These are phyloP conservation scores for Petroica traversi DNA, from an alignment of 2,113 vertebrate species.

Conservation along the genomic window DNA sequence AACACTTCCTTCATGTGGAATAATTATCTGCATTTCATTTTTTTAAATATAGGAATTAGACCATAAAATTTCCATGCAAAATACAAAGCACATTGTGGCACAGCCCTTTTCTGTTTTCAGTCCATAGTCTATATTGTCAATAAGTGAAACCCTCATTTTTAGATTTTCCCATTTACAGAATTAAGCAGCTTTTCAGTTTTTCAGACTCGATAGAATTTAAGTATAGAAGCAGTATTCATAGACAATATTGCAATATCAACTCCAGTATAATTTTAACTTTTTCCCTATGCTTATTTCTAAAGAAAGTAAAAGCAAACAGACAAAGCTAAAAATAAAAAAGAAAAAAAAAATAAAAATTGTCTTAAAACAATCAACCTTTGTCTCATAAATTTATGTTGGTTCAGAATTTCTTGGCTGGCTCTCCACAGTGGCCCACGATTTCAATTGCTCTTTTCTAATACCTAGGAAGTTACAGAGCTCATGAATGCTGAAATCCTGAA, in stretches of 20 bases:
- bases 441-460: not conserved
- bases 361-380: not conserved
- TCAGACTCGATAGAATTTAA: not conserved
- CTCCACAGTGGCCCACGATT: not conserved
- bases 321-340: not conserved
- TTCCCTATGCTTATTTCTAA: not conserved
- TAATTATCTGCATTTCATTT: not conserved
- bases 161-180: not conserved
- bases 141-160: not conserved
- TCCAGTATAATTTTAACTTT: not conserved
- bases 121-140: not conserved
- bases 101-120: not conserved
- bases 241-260: not conserved
- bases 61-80: not conserved
- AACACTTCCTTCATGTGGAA: not conserved
- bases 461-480: accelerated
- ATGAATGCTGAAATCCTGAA: not conserved
- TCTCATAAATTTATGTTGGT: not conserved
- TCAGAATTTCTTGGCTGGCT: not conserved
- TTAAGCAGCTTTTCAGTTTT: not conserved
- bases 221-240: not conserved
- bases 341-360: too few relatives aligned
- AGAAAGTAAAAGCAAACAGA: not conserved
- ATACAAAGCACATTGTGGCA: not conserved
- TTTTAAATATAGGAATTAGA: not conserved